Conservation (phyloP, 2,797 vertebrate genomes). For the Meda fulgida region DNA sequence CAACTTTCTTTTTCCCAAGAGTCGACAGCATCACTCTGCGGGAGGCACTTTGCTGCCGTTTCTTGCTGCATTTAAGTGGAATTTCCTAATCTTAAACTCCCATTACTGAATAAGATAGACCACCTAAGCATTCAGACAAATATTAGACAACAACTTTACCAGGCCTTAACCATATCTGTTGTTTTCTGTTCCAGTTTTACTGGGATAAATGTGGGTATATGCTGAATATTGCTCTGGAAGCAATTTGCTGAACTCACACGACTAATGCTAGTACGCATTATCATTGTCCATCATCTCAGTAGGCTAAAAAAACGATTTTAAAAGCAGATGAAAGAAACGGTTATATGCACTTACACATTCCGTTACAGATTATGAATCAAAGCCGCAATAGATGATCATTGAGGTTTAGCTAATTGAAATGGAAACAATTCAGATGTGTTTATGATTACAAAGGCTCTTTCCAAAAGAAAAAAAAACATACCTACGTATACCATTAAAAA, state of each 20-base stretch:
- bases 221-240: constrained; percentile 55
- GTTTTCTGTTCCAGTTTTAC: constrained; percentile 29
- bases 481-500: neutral
- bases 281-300: constrained; percentile 36
- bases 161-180: constrained; percentile 45
- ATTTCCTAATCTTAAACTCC: neutral
- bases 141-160: neutral
- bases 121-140: neutral
- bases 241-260: constrained; percentile 54
- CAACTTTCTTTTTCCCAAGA: constrained; percentile 23
- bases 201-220: constrained; percentile 35
- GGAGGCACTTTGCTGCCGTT: constrained; percentile 26
- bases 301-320: constrained; percentile 17
- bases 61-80: constrained; percentile 21
- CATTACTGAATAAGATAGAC: neutral
- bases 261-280: constrained; percentile 34
- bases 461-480: neutral
- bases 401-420: constrained; percentile 7
- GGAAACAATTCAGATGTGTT: neutral
- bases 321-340: neutral
- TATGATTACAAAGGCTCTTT: neutral
- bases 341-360: neutral
- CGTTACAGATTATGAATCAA: neutral
- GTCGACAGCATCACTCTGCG: constrained; percentile 10
- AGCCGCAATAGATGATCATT: neutral